Evolutionary conservation across 1,140 invertebrate species (phyloP).

Genomic region (Venustaconcha ellipsiformis): DNA sequence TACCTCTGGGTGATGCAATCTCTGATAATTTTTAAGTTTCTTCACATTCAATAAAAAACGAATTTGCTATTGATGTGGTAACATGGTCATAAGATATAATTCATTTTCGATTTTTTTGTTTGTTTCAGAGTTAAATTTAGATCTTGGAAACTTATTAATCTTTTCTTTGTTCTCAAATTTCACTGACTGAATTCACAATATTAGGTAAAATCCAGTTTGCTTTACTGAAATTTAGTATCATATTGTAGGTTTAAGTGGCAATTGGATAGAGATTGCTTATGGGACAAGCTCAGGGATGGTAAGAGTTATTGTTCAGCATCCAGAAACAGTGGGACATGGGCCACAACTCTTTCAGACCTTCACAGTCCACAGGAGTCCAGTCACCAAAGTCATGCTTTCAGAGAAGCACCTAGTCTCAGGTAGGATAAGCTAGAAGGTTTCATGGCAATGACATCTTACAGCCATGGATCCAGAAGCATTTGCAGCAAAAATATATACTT

Average conservation of each 20-base stretch:
- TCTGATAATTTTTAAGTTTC: neutral
- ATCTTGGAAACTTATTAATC: neutral
- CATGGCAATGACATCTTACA: neutral
- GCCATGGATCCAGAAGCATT: neutral
- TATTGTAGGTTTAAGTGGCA: constrained; percentile 87
- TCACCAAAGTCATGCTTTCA: constrained; percentile 91
- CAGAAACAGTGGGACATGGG: constrained; percentile 96
- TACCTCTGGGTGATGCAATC: neutral
- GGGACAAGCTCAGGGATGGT: constrained; percentile 96
- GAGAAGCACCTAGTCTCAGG: constrained; percentile 95
- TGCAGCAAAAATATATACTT: neutral
- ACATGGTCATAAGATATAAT: neutral
- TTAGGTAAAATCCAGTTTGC: neutral
- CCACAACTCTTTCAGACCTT: constrained; percentile 98
- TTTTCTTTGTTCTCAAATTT: neutral
- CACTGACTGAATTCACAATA: neutral
- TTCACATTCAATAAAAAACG: neutral
- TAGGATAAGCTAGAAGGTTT: constrained; percentile 30
- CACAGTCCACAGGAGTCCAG: constrained; percentile 95
- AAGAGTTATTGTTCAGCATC: constrained; percentile 97
- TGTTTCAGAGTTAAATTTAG: too few species aligned
- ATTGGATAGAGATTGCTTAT: constrained; percentile 99
- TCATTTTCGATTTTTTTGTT: too few species aligned
- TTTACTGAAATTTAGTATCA: constrained; percentile 5
- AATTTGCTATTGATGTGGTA: neutral